A percentile compares a stretch with the other conserved stretches of the same genome.
phyloP scores from a whole-genome alignment of 2,797 vertebrate genomes.

The Esox masquinongy region DNA sequence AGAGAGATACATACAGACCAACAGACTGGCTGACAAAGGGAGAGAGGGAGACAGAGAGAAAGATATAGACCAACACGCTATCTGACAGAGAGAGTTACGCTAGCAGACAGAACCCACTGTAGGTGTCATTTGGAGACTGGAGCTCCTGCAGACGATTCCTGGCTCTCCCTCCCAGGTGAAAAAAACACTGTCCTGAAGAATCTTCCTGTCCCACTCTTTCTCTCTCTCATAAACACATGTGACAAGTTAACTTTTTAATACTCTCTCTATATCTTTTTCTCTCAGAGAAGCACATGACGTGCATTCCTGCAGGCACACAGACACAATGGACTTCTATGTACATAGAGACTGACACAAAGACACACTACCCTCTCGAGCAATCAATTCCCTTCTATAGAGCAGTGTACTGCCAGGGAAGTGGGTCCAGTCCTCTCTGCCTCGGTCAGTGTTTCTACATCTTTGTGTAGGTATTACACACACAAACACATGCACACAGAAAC shows the following conservation, averaged over 20 bases:
- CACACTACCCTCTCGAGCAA: not conserved
- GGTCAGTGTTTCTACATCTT: too few relatives aligned
- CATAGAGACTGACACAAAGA: not conserved
- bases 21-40: not conserved
- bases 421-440: not conserved
- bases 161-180: not conserved
- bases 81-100: too few relatives aligned
- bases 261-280: not conserved
- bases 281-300: not conserved
- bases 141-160: not conserved
- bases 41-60: too few relatives aligned
- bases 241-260: not conserved
- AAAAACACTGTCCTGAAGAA: not conserved
- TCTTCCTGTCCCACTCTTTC: not conserved
- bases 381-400: not conserved
- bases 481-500: not conserved
- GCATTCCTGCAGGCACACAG: not conserved
- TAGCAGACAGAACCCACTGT: not conserved
- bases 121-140: not conserved
- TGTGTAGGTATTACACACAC: not conserved
- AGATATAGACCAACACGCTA: too few relatives aligned
- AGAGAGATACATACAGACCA: not conserved
- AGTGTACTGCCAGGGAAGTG: not conserved
- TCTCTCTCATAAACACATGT: not conserved
- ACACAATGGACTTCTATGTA: not conserved